Conservation (phyloP, 2,113 vertebrate species). For the Nycticorax nycticorax region DNA sequence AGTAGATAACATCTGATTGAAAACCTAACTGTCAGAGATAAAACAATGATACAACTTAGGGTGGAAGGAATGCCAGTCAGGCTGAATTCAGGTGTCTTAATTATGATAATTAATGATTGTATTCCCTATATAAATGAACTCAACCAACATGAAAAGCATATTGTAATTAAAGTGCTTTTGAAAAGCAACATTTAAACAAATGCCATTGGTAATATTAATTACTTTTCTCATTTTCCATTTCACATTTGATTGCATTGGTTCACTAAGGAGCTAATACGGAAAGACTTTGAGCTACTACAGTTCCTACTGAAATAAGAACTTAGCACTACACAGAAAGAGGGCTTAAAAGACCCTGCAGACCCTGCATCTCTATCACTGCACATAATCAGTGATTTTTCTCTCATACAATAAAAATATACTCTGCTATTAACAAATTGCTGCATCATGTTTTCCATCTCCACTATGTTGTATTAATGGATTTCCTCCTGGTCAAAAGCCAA, state of each 20-base stretch:
- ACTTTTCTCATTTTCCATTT: slow-evolving; percentile 62
- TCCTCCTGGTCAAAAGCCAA: neutral
- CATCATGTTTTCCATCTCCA: neutral
- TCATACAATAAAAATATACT: neutral
- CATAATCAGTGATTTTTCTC: neutral
- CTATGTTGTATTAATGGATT: neutral
- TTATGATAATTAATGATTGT: slow-evolving; percentile 83
- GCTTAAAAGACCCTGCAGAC: neutral
- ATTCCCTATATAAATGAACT: slow-evolving; percentile 76
- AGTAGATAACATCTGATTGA: slow-evolving; percentile 81
- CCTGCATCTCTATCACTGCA: neutral
- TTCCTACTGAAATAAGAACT: neutral
- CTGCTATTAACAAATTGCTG: neutral
- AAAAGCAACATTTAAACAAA: slow-evolving; percentile 76
- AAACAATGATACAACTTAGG: slow-evolving; percentile 74
- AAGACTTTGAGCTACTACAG: neutral
- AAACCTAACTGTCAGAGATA: slow-evolving; percentile 79
- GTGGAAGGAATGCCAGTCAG: slow-evolving; percentile 73
- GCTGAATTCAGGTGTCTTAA: slow-evolving; percentile 80
- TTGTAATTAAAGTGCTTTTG: slow-evolving; percentile 78
- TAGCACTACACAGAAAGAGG: neutral
- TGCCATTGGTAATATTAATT: slow-evolving; percentile 70
- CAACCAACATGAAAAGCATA: slow-evolving; percentile 79
- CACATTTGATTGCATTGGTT: slow-evolving; percentile 55
- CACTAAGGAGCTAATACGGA: neutral